Base-by-base conservation (phyloP, 2,888 invertebrate species). In the Marronus borbonicus region DNA sequence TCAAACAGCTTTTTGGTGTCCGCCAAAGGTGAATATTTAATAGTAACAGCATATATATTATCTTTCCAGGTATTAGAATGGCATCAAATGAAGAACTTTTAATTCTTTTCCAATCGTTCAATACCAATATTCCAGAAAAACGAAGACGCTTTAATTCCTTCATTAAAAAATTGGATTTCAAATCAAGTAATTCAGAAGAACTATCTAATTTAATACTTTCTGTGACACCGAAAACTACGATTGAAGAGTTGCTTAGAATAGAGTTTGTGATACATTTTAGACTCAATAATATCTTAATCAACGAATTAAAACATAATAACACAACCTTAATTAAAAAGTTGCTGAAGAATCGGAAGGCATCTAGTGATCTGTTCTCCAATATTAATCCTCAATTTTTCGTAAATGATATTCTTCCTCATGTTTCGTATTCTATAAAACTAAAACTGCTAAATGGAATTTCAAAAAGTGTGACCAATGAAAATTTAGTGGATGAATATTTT, bases 361-460 rank as follows among this genome's bases (percentile, higher is more conserved):
- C 64, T 28, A 17, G 28, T 12, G 20, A 75, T 20, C 20, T 75
- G 4, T 31, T 75, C n/a, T 50, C 44, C 3, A 64, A 12, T 12
- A 64, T 75, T 20, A 24, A 7, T 14, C 7, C 20, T 28, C 14
- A 62, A n/a, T 17, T 17, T 64, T 49, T 75, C 10, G 49, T 64
- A 7, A 17, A 75, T n/a, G 50, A 62, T 17, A 62, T 75, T 64
- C 64, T 75, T 4, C 75, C 75, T 5, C 10, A 75, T 50, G 4
- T 75, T 10, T 75, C 75, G 10, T 64, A 75, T 49, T 28, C 62
- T 24, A 49, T 50, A 5, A 62, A 49, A 31, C 28, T 62, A 3
- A 75, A 64, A 28, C n/a, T 75, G 14, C 24, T 75, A 20, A 62
- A 75, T 17, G 62, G 62, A 28, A 64, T 75, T 44, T 62, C 39